Percentiles rank a stretch among this genome's conserved stretches.
phyloP scores from a whole-genome alignment of 2,797 vertebrate genomes.

The Dromococcyx pavoninus region DNA sequence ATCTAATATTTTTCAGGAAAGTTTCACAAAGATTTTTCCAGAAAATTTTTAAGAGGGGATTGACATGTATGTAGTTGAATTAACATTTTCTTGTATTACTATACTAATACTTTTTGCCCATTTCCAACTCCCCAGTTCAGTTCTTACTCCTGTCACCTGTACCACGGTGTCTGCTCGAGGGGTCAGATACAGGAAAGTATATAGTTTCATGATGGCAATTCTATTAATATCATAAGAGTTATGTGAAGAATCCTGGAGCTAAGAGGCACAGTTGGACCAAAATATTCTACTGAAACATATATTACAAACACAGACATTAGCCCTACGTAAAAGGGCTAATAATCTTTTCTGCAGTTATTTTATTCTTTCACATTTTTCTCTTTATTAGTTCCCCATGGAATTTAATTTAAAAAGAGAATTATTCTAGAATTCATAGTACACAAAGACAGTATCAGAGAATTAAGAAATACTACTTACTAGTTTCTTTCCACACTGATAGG shows the following conservation, averaged over 20 bases:
- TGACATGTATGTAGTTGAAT: not conserved
- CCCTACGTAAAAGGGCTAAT: not conserved
- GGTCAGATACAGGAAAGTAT: not conserved
- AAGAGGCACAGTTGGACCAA: not conserved
- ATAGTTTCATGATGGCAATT: not conserved
- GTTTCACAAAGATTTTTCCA: not conserved
- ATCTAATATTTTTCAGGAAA: not conserved
- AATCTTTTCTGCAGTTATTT: not conserved
- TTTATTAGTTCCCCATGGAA: not conserved
- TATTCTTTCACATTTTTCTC: constrained; percentile 1
- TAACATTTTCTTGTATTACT: not conserved
- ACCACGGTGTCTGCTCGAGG: not conserved
- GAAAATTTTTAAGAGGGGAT: not conserved
- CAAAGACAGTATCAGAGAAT: not conserved
- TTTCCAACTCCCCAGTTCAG: not conserved
- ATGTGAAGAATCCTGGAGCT: not conserved
- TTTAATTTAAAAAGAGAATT: not conserved
- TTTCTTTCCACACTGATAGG: not conserved
- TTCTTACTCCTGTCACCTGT: not conserved
- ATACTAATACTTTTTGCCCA: not conserved
- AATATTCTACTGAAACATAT: not conserved
- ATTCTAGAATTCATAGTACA: not conserved
- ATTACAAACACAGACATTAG: not conserved
- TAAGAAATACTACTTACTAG: not conserved
- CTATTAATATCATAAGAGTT: not conserved